phyloP scores from a whole-genome alignment of 1,140 invertebrate genomes.

The Hydropsyche tenuis region DNA sequence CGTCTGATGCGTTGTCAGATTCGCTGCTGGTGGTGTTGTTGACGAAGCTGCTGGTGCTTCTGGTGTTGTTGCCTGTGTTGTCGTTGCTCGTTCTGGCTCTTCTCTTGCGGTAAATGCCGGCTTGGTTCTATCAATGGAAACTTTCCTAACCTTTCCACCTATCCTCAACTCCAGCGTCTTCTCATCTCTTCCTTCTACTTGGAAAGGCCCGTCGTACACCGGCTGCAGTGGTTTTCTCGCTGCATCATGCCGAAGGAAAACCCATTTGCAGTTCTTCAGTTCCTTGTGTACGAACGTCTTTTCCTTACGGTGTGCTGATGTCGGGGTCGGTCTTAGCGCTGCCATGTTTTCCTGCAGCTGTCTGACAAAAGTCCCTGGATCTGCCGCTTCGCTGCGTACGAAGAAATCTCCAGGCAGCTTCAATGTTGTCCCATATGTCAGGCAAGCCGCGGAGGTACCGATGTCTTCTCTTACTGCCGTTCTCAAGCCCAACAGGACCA shows the following conservation, averaged over 20 bases:
- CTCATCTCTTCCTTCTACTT: not conserved
- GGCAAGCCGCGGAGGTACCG: not conserved
- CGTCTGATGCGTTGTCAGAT: too few species aligned
- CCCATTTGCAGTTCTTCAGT: too few species aligned
- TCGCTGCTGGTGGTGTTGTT: too few species aligned
- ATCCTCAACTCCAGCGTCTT: not conserved
- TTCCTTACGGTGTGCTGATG: too few species aligned
- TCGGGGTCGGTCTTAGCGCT: too few species aligned
- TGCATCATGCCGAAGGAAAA: too few species aligned
- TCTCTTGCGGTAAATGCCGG: not conserved
- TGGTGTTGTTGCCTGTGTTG: not conserved
- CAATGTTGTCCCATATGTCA: not conserved
- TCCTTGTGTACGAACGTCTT: too few species aligned
- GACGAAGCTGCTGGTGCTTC: too few species aligned
- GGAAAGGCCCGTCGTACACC: not conserved
- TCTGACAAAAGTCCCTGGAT: too few species aligned
- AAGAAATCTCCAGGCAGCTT: not conserved
- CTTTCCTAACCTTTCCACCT: not conserved
- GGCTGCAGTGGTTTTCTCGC: not conserved
- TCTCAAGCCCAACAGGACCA: not conserved
- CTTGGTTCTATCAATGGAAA: not conserved
- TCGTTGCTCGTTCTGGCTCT: not conserved
- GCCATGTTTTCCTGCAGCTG: too few species aligned
- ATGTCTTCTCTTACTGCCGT: not conserved
- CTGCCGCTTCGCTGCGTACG: not conserved